phyloP scores from a whole-genome alignment of 2,888 invertebrate genomes.

The Bimastos eiseni region DNA sequence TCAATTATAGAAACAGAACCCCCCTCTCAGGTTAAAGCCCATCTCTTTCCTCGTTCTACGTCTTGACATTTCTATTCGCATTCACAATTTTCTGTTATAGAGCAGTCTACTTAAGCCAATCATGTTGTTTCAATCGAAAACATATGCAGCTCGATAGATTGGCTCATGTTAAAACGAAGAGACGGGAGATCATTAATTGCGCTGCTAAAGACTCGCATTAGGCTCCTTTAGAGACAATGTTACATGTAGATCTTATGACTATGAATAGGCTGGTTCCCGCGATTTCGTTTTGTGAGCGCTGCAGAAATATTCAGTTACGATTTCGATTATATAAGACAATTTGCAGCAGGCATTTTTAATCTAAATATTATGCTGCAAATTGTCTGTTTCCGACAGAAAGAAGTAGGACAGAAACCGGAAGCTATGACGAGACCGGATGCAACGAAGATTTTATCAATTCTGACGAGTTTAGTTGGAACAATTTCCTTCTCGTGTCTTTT shows the following conservation, averaged over 20 bases:
- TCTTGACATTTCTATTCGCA: neutral
- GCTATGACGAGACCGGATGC: slow-evolving; percentile 18
- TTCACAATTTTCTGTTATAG: neutral
- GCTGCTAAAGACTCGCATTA: neutral
- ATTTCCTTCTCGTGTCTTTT: slow-evolving; percentile 8
- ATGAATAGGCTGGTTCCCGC: no score
- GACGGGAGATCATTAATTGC: neutral
- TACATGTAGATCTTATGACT: no score
- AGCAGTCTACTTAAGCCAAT: no score
- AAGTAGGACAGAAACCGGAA: neutral
- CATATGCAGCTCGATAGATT: no score
- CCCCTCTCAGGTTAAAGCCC: neutral
- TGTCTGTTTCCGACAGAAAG: neutral
- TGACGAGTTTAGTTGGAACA: neutral
- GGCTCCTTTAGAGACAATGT: no score
- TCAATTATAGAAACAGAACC: no score
- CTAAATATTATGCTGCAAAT: neutral
- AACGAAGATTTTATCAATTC: slow-evolving; percentile 1
- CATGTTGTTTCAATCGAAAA: no score
- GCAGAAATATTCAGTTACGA: no score
- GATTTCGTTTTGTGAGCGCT: no score
- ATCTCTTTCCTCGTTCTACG: neutral
- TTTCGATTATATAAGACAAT: no score
- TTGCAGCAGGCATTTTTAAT: neutral
- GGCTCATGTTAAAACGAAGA: neutral